Base-by-base conservation (phyloP, 2,113 vertebrate species). In the Desmodus rotundus region DNA sequence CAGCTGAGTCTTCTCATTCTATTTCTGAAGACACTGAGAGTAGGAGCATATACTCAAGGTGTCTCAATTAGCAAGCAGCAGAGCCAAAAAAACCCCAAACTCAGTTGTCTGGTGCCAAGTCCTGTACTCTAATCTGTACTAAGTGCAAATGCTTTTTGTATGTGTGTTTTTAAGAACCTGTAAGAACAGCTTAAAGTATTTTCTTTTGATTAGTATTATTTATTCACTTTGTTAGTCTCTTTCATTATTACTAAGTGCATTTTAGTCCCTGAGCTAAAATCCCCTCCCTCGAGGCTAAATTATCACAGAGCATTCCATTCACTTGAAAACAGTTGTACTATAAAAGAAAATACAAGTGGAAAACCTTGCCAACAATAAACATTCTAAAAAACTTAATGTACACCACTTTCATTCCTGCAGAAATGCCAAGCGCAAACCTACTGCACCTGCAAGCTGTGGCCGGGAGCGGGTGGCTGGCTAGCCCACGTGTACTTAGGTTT, bases 291-390 rank as follows among this genome's bases (percentile, higher is more conserved):
- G 38, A 56, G 87, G 91, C 91, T 96, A 93, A 89, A 92, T 94
- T 73, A 91, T 96, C 91, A 96, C n/a, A 67, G 78, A 92, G 95
- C 95, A 96, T 97, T 93, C 95, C 45, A 95, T 92, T 93, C 72
- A 65, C 38, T 94, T 92, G 93, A 94, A 96, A 96, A 93, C 72
- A 94, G 45, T 67, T 84, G 47, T 50, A 80, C 94, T 96, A 45
- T 95, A 87, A 95, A 96, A 96, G 45, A 96, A 97, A 94, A 89
- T 67, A 50, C 89, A 58, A 81, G 63, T 82, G 38, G 70, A 89
- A 89, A 95, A 94, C 7, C 13, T 83, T 67, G 76, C 95, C 87
- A 96, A 58, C 83, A 94, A 45, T 61, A 58, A 94, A 80, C 87
- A 93, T 72, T 87, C 86, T 76, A 41, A 90, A 89, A 88, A 92